phyloP scores from a whole-genome alignment of 2,888 invertebrate species.

The Mesorhabditis sp. region DNA sequence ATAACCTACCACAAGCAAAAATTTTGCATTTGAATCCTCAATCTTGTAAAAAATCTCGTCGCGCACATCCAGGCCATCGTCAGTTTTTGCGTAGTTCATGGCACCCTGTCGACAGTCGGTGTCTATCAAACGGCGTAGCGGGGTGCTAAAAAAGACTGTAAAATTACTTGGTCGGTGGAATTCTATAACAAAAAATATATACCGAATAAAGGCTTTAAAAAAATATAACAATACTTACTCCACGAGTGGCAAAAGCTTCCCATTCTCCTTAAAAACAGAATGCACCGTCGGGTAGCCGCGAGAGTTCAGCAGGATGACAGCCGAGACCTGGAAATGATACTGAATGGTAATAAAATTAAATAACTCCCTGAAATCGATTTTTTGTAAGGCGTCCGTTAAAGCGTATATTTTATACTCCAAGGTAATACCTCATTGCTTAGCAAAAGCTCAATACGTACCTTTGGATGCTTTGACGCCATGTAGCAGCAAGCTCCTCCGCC shows the following conservation, averaged over 20 bases:
- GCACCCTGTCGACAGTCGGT: neutral
- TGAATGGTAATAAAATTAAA: neutral
- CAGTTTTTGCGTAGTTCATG: slow-evolving; percentile 1
- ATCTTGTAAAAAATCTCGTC: neutral
- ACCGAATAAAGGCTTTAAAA: neutral
- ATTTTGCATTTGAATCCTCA: neutral
- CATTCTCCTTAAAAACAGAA: neutral
- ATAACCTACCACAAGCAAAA: neutral
- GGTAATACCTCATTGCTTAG: too few species aligned
- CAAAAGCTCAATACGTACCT: neutral
- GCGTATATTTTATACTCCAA: neutral
- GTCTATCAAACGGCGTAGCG: neutral
- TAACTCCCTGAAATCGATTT: neutral
- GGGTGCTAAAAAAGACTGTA: neutral
- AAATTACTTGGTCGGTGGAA: too few species aligned
- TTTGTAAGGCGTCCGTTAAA: neutral
- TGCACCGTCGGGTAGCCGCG: slow-evolving; percentile 1
- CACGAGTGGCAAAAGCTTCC: neutral
- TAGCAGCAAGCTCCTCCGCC: neutral
- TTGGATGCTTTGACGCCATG: slow-evolving; percentile 1
- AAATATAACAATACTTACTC: neutral
- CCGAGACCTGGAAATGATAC: neutral
- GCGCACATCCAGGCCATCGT: neutral
- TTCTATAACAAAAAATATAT: too few species aligned
- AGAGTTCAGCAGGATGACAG: neutral